These are phyloP conservation scores for Neoarius graeffei DNA, from an alignment of 2,113 vertebrate species.

Conservation along the genomic window DNA sequence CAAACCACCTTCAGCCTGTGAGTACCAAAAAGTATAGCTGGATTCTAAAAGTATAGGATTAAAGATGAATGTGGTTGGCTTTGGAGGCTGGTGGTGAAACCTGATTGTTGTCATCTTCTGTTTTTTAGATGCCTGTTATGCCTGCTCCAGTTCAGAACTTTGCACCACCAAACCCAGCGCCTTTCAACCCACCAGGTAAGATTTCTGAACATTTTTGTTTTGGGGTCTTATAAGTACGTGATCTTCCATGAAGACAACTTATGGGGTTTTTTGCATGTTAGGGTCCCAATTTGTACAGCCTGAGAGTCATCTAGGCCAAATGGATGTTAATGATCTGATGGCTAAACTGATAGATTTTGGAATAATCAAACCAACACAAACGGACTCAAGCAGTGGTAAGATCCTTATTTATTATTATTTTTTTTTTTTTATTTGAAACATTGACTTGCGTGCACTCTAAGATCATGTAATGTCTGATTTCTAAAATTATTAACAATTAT, in stretches of 20 bases:
- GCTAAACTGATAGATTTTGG: conserved; percentile 90
- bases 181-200: conserved; percentile 71
- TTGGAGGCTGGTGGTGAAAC: not conserved
- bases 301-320: conserved; percentile 93
- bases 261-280: conserved; percentile 22
- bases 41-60: not conserved
- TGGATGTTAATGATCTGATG: conserved; percentile 94
- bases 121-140: conserved; percentile 65
- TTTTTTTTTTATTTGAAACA: not conserved
- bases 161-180: conserved; percentile 79
- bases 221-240: no score
- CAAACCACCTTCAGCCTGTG: conserved; percentile 80
- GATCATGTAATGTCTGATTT: no score
- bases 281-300: conserved; percentile 63
- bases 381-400: conserved; percentile 69
- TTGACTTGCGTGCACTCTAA: not conserved
- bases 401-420: not conserved
- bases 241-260: not conserved
- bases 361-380: conserved; percentile 85
- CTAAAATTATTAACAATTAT: not conserved
- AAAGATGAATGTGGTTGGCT: not conserved
- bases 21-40: conserved; percentile 52
- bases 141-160: conserved; percentile 73
- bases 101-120: not conserved
- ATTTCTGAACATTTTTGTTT: not conserved